Percentiles rank a stretch among this genome's conserved stretches.
These are phyloP conservation scores for Papilio protenor DNA, from an alignment of 2,888 invertebrate genomes.

Conservation along the genomic window DNA sequence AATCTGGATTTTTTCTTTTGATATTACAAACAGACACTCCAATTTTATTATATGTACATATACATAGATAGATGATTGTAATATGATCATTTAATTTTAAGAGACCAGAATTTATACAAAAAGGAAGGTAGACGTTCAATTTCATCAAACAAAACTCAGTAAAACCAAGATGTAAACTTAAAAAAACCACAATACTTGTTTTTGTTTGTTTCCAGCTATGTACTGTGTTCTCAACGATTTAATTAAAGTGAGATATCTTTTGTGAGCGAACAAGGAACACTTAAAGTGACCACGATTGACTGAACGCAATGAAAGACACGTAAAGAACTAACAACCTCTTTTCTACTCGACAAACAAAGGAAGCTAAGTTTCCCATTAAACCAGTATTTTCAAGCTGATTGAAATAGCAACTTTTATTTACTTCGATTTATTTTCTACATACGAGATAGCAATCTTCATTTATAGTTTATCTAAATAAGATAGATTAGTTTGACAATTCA, in stretches of 20 bases:
- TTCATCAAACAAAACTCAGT: not conserved
- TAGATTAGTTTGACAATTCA: no score
- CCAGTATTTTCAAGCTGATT: conserved; percentile 22
- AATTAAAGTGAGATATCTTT: conserved; percentile 26
- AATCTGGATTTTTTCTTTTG: no score
- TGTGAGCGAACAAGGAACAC: conserved; percentile 10
- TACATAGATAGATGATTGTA: not conserved
- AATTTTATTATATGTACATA: no score
- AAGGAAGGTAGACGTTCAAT: not conserved
- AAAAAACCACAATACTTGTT: not conserved
- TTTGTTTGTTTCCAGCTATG: conserved; percentile 3
- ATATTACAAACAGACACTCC: no score
- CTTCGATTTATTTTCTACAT: not conserved
- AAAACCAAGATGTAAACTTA: not conserved
- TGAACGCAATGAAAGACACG: conserved; percentile 21
- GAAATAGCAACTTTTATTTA: conserved; percentile 9
- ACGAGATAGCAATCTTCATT: no score
- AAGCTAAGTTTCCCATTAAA: conserved; percentile 24
- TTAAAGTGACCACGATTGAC: conserved; percentile 22
- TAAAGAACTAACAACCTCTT: conserved; percentile 24
- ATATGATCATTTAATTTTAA: not conserved
- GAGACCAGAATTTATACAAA: not conserved
- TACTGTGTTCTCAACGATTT: conserved; percentile 14
- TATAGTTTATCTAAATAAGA: no score
- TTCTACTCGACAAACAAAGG: conserved; percentile 18